Evolutionary conservation across 2,113 vertebrate genomes (phyloP).

Genomic region (Mungos mungo): DNA sequence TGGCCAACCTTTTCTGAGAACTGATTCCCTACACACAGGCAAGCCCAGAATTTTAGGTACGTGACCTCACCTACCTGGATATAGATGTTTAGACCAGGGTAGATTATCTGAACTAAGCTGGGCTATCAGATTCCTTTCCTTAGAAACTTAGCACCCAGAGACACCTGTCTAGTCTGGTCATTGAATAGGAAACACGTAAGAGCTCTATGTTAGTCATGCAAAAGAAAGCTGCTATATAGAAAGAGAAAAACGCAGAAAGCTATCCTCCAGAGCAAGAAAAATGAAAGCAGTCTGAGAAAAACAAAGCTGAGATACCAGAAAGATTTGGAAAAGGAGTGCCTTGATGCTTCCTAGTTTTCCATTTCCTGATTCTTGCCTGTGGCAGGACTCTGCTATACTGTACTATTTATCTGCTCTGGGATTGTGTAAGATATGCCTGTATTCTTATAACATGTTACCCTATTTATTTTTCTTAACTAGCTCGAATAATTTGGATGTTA

Average conservation of each 20-base stretch:
- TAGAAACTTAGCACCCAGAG: neutral
- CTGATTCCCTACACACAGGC: neutral
- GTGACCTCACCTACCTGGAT: neutral
- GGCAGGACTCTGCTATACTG: neutral
- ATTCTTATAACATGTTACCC: neutral
- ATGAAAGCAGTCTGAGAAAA: neutral
- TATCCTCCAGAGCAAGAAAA: neutral
- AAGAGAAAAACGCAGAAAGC: neutral
- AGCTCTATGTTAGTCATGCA: neutral
- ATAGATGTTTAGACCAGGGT: neutral
- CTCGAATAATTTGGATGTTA: neutral
- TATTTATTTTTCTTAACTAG: constrained; percentile 20
- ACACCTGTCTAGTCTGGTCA: neutral
- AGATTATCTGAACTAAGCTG: neutral
- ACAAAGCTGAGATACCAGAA: neutral
- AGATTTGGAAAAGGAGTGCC: neutral
- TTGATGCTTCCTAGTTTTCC: neutral
- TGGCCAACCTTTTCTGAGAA: neutral
- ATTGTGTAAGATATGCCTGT: neutral
- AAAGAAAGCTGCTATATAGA: neutral
- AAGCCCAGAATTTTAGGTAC: neutral
- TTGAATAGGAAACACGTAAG: neutral
- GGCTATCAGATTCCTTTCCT: neutral
- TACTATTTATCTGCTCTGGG: neutral
- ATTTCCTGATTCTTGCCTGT: neutral